Percentiles rank a stretch among this genome's conserved stretches.
Conservation (phyloP, 2,888 invertebrate species). For the Tricholauxania praeusta region DNA sequence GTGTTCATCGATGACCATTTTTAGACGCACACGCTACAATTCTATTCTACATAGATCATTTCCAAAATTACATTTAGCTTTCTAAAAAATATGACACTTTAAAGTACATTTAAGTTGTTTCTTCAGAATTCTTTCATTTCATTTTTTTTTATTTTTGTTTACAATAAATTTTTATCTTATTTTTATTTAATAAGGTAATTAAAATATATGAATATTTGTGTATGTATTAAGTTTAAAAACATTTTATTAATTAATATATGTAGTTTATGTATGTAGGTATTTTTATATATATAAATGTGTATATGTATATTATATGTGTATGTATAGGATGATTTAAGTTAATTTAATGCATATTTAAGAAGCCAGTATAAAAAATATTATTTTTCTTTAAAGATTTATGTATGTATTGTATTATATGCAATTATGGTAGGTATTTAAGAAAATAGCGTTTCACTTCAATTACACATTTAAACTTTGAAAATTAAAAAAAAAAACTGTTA, state of each 20-base stretch:
- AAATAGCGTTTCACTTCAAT: no score
- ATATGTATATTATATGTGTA: slow-evolving; percentile 4
- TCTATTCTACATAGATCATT: slow-evolving; percentile 2
- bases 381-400: slow-evolving; percentile 34
- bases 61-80: slow-evolving; percentile 22
- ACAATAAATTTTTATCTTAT: slow-evolving; percentile 19
- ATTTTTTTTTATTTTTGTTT: slow-evolving; percentile 8
- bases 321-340: slow-evolving; percentile 9
- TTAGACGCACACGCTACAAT: slow-evolving; percentile 1
- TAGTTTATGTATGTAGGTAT: slow-evolving; percentile 1
- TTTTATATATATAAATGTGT: background rate
- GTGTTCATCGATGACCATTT: slow-evolving; percentile 9
- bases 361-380: slow-evolving; percentile 46
- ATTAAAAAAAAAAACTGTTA: no score
- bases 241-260: slow-evolving; percentile 1
- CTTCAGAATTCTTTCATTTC: background rate
- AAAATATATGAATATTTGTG: no score
- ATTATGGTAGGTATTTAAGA: background rate
- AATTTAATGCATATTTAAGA: slow-evolving; percentile 24
- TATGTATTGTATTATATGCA: slow-evolving; percentile 7
- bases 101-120: slow-evolving; percentile 24
- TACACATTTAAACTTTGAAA: no score
- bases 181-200: slow-evolving; percentile 12
- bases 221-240: background rate
- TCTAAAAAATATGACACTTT: slow-evolving; percentile 36